phyloP scores from a whole-genome alignment of 1,140 invertebrate species.

The Theocolax elegans region DNA sequence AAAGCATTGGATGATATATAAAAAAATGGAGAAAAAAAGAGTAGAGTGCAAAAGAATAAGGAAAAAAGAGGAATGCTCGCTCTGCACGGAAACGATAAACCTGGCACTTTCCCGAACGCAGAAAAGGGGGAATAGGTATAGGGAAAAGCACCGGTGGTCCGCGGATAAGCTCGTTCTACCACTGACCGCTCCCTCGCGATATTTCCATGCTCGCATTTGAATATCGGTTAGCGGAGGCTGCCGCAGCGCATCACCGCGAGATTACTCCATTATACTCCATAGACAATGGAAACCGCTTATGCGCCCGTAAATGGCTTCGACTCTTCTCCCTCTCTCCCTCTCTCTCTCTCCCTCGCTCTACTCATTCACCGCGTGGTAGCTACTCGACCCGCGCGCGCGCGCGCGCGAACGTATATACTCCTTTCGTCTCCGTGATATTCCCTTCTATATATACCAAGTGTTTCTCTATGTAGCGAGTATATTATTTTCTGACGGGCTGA shows the following conservation, averaged over 20 bases:
- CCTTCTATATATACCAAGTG: no score
- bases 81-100: neutral
- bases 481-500: no score
- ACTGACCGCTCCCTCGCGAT: constrained; percentile 50
- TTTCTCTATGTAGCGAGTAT: no score
- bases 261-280: constrained; percentile 67
- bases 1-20: neutral
- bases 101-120: neutral
- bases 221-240: constrained; percentile 59
- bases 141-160: constrained; percentile 27
- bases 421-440: constrained; percentile 4
- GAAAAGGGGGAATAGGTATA: neutral
- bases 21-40: neutral
- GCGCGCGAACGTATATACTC: neutral
- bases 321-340: no score
- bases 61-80: neutral
- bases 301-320: constrained; percentile 65
- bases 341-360: no score
- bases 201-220: constrained; percentile 63
- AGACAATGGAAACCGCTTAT: constrained; percentile 67
- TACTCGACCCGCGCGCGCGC: neutral
- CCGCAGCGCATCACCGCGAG: constrained; percentile 65
- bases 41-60: neutral
- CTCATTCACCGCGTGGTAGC: constrained; percentile 35
- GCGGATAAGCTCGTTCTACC: constrained; percentile 49